phyloP scores from a whole-genome alignment of 2,797 vertebrate genomes.

The Phrynocephalus guinanensis region DNA sequence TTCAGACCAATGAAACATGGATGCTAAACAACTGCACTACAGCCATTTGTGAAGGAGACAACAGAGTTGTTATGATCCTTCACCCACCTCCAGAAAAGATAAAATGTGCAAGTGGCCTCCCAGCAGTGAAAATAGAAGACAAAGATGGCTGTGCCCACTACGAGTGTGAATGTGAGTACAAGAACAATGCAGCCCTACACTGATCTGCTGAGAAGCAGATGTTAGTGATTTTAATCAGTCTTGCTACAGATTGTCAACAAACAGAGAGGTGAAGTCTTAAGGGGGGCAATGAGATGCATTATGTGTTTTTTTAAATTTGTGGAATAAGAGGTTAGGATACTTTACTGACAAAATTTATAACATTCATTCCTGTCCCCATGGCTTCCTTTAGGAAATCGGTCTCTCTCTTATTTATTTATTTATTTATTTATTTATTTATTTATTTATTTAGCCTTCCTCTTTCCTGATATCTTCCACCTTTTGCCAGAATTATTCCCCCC shows the following conservation, averaged over 20 bases:
- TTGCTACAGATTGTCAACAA: too few species aligned
- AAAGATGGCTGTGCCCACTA: slow-evolving; percentile 76
- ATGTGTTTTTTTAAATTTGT: not conserved
- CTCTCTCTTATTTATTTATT: too few species aligned
- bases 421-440: too few species aligned
- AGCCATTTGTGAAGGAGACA: slow-evolving; percentile 68
- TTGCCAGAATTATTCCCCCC: too few species aligned
- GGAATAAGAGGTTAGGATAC: not conserved
- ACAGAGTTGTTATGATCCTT: slow-evolving; percentile 74
- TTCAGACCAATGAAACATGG: slow-evolving; percentile 76
- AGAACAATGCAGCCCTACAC: not conserved
- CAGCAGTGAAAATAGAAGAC: slow-evolving; percentile 78
- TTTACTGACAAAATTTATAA: not conserved
- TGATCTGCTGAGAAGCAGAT: not conserved
- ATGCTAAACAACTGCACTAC: slow-evolving; percentile 64
- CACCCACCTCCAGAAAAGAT: slow-evolving; percentile 76
- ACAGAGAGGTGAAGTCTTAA: not conserved
- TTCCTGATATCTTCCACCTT: too few species aligned
- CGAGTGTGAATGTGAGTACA: slow-evolving; percentile 86
- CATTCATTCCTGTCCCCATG: not conserved
- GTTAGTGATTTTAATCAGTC: not conserved
- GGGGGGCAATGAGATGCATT: not conserved
- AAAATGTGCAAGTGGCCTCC: slow-evolving; percentile 78
- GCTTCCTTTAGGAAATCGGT: too few species aligned
- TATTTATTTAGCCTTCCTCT: too few species aligned